These are phyloP conservation scores for Hypolimnas misippus DNA, from an alignment of 2,888 invertebrate species.

Conservation along the genomic window DNA sequence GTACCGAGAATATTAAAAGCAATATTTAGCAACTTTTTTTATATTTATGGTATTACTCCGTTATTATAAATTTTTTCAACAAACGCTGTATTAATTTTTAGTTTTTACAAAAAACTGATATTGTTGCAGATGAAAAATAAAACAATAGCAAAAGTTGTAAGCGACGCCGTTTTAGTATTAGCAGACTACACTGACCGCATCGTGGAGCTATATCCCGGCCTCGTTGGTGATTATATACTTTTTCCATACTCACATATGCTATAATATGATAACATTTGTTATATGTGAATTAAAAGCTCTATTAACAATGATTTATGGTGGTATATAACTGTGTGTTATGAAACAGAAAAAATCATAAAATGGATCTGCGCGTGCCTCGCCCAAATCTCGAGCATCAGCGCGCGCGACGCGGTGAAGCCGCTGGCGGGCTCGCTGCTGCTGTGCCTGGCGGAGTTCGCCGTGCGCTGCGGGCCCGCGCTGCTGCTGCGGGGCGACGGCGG, in stretches of 20 bases:
- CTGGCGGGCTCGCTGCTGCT: slow-evolving; percentile 92
- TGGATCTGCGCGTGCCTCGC: slow-evolving; percentile 82
- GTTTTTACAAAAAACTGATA: not conserved
- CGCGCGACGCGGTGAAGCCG: slow-evolving; percentile 86
- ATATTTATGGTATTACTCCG: too few species aligned
- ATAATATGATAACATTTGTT: not conserved
- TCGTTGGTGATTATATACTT: slow-evolving; percentile 85
- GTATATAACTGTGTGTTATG: too few species aligned
- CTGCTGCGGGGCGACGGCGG: slow-evolving; percentile 82
- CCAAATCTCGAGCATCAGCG: slow-evolving; percentile 77
- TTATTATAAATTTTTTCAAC: too few species aligned
- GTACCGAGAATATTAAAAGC: too few species aligned
- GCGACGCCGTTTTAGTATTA: slow-evolving; percentile 90
- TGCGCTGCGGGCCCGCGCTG: slow-evolving; percentile 89
- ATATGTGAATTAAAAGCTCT: too few species aligned
- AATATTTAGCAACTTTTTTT: too few species aligned
- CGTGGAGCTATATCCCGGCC: slow-evolving; percentile 87
- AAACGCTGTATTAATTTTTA: too few species aligned
- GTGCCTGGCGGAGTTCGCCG: slow-evolving; percentile 97
- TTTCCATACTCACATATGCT: not conserved
- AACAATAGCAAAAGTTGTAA: slow-evolving; percentile 92
- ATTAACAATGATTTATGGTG: too few species aligned
- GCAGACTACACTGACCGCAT: slow-evolving; percentile 91
- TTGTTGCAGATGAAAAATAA: slow-evolving; percentile 89
- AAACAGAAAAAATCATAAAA: slow-evolving; percentile 83